These are phyloP conservation scores for Coluber constrictor DNA, from an alignment of 2,797 vertebrate species.

Conservation along the genomic window DNA sequence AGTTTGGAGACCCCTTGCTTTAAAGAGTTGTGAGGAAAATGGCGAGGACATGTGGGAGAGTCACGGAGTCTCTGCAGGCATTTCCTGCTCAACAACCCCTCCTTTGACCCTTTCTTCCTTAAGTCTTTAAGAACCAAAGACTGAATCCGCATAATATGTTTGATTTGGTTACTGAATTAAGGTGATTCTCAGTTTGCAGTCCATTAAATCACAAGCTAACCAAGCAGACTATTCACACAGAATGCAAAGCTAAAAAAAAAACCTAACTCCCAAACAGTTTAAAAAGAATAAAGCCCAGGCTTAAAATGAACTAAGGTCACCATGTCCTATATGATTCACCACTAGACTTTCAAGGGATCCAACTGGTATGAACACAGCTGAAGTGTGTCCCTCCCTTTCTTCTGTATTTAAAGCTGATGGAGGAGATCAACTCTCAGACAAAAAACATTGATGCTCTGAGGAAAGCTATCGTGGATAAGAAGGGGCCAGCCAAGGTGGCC, in stretches of 20 bases:
- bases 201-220: neutral
- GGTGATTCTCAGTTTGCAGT: neutral
- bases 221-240: neutral
- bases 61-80: neutral
- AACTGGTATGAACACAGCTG: neutral
- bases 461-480: slow-evolving; percentile 77
- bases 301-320: neutral
- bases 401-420: slow-evolving; percentile 73
- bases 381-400: neutral
- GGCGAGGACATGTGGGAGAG: neutral
- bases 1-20: neutral
- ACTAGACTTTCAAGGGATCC: neutral
- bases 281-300: neutral
- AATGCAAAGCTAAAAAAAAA: neutral
- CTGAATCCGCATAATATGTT: neutral
- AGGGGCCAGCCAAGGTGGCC: slow-evolving; percentile 77
- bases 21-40: neutral
- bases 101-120: neutral
- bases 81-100: neutral
- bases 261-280: neutral
- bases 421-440: slow-evolving; percentile 79
- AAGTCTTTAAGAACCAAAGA: neutral
- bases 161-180: neutral
- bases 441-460: slow-evolving; percentile 76
- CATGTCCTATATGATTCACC: neutral